Conservation (phyloP, 2,888 invertebrate genomes). For the Philonicus albiceps region DNA sequence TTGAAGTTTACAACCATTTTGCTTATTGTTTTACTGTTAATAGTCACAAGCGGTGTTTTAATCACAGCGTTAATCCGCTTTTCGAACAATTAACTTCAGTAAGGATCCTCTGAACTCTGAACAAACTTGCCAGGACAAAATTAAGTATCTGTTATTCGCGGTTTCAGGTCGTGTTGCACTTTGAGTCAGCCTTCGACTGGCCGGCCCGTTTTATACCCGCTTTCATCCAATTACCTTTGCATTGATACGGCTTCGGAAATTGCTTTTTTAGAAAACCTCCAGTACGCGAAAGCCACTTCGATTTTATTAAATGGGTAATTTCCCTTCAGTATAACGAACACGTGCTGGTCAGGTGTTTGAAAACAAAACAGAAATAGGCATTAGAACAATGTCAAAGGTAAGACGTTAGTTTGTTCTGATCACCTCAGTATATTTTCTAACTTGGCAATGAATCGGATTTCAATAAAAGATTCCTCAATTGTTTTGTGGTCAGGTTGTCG, state of each 20-base stretch:
- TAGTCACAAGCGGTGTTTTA: neutral
- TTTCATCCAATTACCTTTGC: constrained; percentile 7
- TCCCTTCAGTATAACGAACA: neutral
- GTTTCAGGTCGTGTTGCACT: neutral
- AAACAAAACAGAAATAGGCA: neutral
- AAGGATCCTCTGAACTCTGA: constrained; percentile 13
- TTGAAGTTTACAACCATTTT: constrained; percentile 88
- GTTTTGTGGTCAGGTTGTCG: neutral
- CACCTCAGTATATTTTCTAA: neutral
- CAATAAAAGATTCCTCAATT: neutral
- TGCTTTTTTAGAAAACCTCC: neutral
- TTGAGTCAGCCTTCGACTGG: neutral
- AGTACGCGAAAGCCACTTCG: neutral
- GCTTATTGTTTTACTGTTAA: neutral
- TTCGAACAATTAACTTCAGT: neutral
- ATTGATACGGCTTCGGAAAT: neutral
- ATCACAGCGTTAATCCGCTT: neutral
- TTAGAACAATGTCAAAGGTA: neutral
- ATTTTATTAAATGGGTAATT: neutral
- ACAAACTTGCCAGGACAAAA: constrained; percentile 23
- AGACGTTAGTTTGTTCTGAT: neutral
- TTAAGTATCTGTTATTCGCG: neutral
- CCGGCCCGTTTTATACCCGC: neutral
- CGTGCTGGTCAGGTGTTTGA: neutral
- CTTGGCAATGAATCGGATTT: neutral